Evolutionary conservation across 2,797 vertebrate species (phyloP).

Genomic region (Acrossocheilus fasciatus): DNA sequence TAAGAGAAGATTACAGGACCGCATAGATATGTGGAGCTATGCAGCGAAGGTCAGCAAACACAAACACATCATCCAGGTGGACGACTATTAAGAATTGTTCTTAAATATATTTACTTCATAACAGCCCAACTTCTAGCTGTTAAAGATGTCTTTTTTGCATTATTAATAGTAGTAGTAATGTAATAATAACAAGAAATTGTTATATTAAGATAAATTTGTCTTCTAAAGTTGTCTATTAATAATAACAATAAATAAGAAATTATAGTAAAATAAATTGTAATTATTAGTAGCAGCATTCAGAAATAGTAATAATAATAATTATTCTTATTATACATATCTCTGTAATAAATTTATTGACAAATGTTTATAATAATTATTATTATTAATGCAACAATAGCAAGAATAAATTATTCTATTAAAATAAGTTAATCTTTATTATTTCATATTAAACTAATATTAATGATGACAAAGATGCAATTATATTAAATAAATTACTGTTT

Average conservation of each 20-base stretch:
- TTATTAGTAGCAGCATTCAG: neutral
- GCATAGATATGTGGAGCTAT: slow-evolving; percentile 91
- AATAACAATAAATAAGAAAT: neutral
- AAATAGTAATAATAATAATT: neutral
- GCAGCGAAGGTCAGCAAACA: slow-evolving; percentile 80
- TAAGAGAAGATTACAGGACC: slow-evolving; percentile 89
- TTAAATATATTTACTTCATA: neutral
- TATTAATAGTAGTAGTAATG: slow-evolving; percentile 35
- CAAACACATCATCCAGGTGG: neutral
- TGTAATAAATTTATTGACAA: neutral
- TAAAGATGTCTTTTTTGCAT: neutral
- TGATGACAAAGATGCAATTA: neutral
- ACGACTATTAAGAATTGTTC: slow-evolving; percentile 64
- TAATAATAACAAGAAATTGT: neutral
- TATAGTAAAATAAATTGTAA: neutral
- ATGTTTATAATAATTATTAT: neutral
- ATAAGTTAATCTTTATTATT: neutral
- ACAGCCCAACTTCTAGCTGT: neutral
- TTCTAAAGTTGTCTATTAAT: neutral
- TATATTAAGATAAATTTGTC: neutral
- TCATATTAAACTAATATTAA: neutral
- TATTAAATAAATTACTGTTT: neutral
- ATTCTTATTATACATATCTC: neutral
- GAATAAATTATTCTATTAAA: neutral
- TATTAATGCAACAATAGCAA: neutral